These are phyloP conservation scores for Leptinotarsa undecemlineata DNA, from an alignment of 1,140 invertebrate species.

Conservation along the genomic window DNA sequence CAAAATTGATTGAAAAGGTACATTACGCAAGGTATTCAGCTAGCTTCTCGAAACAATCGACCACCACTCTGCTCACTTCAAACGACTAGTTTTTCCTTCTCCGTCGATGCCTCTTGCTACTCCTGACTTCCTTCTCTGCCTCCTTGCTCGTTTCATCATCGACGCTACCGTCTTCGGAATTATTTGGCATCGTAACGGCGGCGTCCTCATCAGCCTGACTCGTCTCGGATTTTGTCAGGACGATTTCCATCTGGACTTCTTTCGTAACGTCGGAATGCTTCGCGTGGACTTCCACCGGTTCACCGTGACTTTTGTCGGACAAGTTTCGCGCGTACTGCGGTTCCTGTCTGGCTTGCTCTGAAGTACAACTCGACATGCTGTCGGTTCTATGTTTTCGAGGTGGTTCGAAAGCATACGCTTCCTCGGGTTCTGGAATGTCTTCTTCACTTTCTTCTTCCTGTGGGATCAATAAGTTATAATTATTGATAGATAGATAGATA, in stretches of 20 bases:
- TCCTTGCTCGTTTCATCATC: constrained; percentile 30
- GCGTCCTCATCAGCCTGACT: background rate
- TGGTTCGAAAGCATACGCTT: background rate
- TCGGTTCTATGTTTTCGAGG: background rate
- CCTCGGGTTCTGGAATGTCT: background rate
- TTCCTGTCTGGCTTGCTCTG: background rate
- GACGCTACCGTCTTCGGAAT: constrained; percentile 14
- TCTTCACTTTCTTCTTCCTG: background rate
- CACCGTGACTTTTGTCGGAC: background rate
- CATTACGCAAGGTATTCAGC: background rate
- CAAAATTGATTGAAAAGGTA: background rate
- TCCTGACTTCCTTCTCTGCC: constrained; percentile 23
- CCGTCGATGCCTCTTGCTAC: constrained; percentile 30
- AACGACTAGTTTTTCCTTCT: constrained; percentile 24
- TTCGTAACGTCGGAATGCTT: background rate
- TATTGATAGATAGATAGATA: too few species aligned
- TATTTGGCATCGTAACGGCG: background rate
- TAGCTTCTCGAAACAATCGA: background rate
- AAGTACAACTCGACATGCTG: background rate
- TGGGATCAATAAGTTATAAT: too few species aligned
- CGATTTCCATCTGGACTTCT: background rate
- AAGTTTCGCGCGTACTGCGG: background rate
- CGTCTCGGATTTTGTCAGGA: background rate
- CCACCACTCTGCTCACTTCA: background rate
- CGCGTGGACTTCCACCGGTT: background rate